A percentile compares a stretch with the other conserved stretches of the same genome.
Conservation (phyloP, 2,888 invertebrate genomes). For the Drosophila lutescens region DNA sequence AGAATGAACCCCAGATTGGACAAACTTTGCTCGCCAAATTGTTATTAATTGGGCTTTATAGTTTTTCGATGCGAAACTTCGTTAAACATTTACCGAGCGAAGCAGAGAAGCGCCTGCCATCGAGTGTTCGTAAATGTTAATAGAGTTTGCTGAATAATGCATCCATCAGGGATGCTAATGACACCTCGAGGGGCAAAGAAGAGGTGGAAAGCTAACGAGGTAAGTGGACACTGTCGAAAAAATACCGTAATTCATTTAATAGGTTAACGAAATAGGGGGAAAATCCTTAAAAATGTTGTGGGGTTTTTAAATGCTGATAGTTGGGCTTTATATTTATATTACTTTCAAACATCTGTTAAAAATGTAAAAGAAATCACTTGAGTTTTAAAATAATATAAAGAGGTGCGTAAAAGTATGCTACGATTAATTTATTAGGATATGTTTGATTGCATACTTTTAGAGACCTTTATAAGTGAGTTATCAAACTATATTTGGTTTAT, state of each 20-base stretch:
- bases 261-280: background rate
- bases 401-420: too few species aligned
- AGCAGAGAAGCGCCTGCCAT: slow-evolving; percentile 8
- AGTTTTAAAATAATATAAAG: too few species aligned
- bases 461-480: too few species aligned
- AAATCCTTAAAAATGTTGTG: background rate
- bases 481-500: too few species aligned
- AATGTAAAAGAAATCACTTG: too few species aligned
- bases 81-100: slow-evolving; percentile 52
- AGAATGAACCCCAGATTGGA: slow-evolving; percentile 39
- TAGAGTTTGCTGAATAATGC: slow-evolving; percentile 43
- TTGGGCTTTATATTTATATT: too few species aligned
- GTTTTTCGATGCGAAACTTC: slow-evolving; percentile 66
- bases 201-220: slow-evolving; percentile 30
- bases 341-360: too few species aligned
- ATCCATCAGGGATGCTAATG: slow-evolving; percentile 30
- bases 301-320: background rate
- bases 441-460: too few species aligned
- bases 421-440: too few species aligned
- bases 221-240: slow-evolving; percentile 27
- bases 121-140: slow-evolving; percentile 41
- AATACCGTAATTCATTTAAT: background rate
- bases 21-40: slow-evolving; percentile 68
- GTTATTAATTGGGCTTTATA: slow-evolving; percentile 80
- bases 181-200: slow-evolving; percentile 11